Percentiles rank a stretch among this genome's conserved stretches.
Evolutionary conservation across 2,888 invertebrate species (phyloP).

Genomic region (Crepidodera aurea): DNA sequence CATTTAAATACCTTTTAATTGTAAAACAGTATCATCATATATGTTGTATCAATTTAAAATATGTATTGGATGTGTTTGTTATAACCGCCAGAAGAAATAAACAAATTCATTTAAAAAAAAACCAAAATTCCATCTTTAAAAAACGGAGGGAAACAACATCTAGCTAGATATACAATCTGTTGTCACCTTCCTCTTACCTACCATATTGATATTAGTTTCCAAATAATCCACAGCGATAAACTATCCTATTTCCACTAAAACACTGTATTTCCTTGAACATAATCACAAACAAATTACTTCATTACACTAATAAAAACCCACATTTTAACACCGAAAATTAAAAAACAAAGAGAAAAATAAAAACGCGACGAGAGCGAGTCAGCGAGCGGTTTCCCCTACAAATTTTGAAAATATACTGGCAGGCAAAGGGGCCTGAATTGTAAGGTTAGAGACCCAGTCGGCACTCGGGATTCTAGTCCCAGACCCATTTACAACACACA

Average conservation of each 20-base stretch:
- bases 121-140: no score
- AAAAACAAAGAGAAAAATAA: constrained; percentile 15
- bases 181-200: not conserved
- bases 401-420: constrained; percentile 47
- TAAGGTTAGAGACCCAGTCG: constrained; percentile 52
- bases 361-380: constrained; percentile 17
- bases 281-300: not conserved
- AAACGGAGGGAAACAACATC: no score
- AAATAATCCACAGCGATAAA: not conserved
- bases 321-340: not conserved
- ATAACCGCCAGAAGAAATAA: no score
- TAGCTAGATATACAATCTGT: not conserved
- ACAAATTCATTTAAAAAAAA: no score
- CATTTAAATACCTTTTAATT: no score
- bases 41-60: no score
- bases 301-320: constrained; percentile 17
- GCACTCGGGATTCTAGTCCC: constrained; percentile 50
- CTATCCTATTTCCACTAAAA: not conserved
- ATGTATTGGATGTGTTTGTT: no score
- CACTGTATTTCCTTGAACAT: not conserved
- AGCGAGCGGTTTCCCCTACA: constrained; percentile 41
- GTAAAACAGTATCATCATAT: no score
- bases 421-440: constrained; percentile 47
- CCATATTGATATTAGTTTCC: not conserved
- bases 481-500: constrained; percentile 55